phyloP scores from a whole-genome alignment of 2,888 invertebrate species.

The Eumerus sabulonum region DNA sequence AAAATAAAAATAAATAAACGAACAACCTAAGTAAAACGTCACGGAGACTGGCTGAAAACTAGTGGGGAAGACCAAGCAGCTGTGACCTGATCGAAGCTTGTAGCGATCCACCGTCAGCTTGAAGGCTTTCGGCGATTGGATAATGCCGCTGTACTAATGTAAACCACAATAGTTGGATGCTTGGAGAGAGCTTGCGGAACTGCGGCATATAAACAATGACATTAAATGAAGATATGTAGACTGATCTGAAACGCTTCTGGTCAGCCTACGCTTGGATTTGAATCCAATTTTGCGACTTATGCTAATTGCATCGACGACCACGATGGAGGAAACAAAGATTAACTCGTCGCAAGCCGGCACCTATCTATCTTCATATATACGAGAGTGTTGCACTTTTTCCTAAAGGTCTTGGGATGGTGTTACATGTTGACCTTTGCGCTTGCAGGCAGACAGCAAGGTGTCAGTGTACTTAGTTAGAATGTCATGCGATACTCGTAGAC shows the following conservation, averaged over 20 bases:
- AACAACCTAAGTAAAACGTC: conserved; percentile 59
- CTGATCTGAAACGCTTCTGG: conserved; percentile 20
- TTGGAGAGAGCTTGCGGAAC: conserved; percentile 17
- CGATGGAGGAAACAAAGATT: conserved; percentile 37
- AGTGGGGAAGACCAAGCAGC: conserved; percentile 48
- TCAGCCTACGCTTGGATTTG: conserved; percentile 23
- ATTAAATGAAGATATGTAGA: conserved; percentile 39
- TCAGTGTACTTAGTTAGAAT: conserved; percentile 49
- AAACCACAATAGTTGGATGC: neutral
- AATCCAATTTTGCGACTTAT: conserved; percentile 46
- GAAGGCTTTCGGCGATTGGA: conserved; percentile 59
- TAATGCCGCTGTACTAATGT: conserved; percentile 20
- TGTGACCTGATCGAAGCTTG: conserved; percentile 49
- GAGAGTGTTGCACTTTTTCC: conserved; percentile 14
- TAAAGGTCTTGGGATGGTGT: conserved; percentile 58
- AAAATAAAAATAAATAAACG: conserved; percentile 22
- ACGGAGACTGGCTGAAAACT: conserved; percentile 31
- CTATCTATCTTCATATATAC: neutral
- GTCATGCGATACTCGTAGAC: conserved; percentile 37
- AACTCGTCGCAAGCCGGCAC: conserved; percentile 15
- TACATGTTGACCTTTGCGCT: conserved; percentile 54
- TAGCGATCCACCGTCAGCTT: conserved; percentile 36
- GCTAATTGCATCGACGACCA: conserved; percentile 33
- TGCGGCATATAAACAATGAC: conserved; percentile 30
- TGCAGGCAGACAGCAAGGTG: conserved; percentile 33